Base-by-base conservation (phyloP, 2,888 invertebrate genomes). In the Rhingia rostrata region DNA sequence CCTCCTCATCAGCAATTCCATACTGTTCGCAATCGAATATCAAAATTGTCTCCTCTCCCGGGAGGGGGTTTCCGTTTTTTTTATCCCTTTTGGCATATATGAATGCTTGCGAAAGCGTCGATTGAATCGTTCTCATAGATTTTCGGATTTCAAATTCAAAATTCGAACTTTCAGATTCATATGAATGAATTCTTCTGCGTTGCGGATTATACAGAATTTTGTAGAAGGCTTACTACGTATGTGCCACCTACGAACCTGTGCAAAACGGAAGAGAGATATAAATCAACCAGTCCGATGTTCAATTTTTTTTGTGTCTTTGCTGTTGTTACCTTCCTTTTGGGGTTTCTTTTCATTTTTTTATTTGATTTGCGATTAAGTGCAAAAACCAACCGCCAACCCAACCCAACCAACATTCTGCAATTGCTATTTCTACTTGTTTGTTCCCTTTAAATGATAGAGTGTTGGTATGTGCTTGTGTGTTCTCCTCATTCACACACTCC, bases 1-100 rank as follows among this genome's bases (percentile, higher is more conserved):
- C 35, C 39, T 75, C 63, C 83, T 83, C 83, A 83, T 83, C 78
- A 83, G 60, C 51, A 69, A 83, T 83, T 83, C 83, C 83, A 83
- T 83, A 73, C 63, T 69, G 82, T 72, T 78, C 73, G 63, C 72
- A 49, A 67, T 72, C 22, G 22, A 22, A 22, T 22, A 22, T 22
- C 77, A 54, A 82, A 82, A 77, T 45, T 70, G 56, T 53, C 61
- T 77, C 14, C 12, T n/a, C 14, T 22, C 33, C 9, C 14, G 49
- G 56, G 78, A 14, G 43, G 12, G 47, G n/a, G 12, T 66, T 51
- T 41, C 12, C 14, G 7, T 54, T 7, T 41, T 33, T 12, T 64
- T 10, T 45, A 41, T 45, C 4, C 30, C 14, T 30, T 54, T 53
- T 10, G 32, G 22, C 43, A 32, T 49, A 56, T 49, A 9, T 9